Evolutionary conservation across 2,113 vertebrate genomes (phyloP).

Genomic region (Paramormyrops kingsleyae): DNA sequence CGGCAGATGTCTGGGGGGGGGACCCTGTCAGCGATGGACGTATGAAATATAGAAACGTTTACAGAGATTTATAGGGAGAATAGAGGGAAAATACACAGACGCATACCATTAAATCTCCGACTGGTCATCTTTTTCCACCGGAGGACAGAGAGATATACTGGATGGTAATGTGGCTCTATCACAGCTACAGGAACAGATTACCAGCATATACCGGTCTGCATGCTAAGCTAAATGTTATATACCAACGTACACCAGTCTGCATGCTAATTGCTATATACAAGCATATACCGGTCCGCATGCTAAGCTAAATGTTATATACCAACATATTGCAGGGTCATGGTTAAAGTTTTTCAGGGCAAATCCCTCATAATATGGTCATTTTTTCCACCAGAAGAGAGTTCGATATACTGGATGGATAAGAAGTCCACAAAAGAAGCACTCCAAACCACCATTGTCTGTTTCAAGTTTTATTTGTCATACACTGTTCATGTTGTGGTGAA

Average conservation of each 20-base stretch:
- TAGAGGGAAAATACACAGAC: background rate
- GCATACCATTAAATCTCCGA: background rate
- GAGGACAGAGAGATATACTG: background rate
- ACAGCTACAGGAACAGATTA: background rate
- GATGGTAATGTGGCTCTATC: background rate
- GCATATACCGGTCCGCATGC: background rate
- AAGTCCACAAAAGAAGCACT: background rate
- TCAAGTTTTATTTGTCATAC: too few relatives aligned
- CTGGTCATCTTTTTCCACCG: background rate
- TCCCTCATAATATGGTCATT: background rate
- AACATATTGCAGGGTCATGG: background rate
- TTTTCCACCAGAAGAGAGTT: background rate
- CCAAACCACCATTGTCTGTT: too few relatives aligned
- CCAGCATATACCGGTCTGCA: background rate
- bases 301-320: background rate
- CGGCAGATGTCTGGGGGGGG: background rate
- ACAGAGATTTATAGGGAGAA: background rate
- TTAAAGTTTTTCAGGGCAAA: background rate
- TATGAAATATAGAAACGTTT: background rate
- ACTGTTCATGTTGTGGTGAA: too few relatives aligned
- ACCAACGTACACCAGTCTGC: background rate
- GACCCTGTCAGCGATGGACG: background rate
- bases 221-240: background rate
- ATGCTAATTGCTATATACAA: background rate
- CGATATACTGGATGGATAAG: background rate